A percentile compares a stretch with the other conserved stretches of the same genome.
phyloP scores from a whole-genome alignment of 2,797 vertebrate species.

The Picus viridis region DNA sequence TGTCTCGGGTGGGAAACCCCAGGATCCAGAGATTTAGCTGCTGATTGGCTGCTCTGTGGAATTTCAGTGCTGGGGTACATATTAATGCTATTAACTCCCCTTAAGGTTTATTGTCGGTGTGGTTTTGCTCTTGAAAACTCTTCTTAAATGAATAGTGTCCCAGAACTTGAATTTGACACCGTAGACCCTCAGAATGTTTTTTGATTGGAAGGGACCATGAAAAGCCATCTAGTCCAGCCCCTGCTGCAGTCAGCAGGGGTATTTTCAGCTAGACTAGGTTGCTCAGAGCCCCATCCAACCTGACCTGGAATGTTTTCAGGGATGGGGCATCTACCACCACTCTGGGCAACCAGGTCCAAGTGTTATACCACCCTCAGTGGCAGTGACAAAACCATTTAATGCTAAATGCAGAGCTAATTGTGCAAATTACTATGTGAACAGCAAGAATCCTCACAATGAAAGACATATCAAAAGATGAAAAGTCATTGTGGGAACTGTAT shows the following conservation, averaged over 20 bases:
- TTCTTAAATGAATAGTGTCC: not conserved
- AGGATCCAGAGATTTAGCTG: not conserved
- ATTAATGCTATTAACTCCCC: not conserved
- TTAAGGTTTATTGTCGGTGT: not conserved
- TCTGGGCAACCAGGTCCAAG: not conserved
- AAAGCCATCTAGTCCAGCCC: not conserved
- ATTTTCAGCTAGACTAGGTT: not conserved
- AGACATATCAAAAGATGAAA: not conserved
- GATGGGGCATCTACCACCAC: not conserved
- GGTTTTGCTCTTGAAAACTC: not conserved
- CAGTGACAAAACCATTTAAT: not conserved
- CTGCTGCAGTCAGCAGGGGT: not conserved
- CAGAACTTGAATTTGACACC: not conserved
- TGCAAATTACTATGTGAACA: not conserved
- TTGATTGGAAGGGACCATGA: not conserved
- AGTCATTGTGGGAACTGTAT: not conserved
- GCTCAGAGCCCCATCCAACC: not conserved
- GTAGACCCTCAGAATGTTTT: not conserved
- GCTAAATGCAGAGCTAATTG: not conserved
- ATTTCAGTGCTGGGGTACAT: not conserved
- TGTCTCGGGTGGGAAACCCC: not conserved
- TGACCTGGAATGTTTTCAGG: not conserved
- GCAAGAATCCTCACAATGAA: not conserved
- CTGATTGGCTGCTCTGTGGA: not conserved
- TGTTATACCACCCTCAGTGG: not conserved